Conservation (phyloP, 2,797 vertebrate species). For the Chaetophractus vellerosus region DNA sequence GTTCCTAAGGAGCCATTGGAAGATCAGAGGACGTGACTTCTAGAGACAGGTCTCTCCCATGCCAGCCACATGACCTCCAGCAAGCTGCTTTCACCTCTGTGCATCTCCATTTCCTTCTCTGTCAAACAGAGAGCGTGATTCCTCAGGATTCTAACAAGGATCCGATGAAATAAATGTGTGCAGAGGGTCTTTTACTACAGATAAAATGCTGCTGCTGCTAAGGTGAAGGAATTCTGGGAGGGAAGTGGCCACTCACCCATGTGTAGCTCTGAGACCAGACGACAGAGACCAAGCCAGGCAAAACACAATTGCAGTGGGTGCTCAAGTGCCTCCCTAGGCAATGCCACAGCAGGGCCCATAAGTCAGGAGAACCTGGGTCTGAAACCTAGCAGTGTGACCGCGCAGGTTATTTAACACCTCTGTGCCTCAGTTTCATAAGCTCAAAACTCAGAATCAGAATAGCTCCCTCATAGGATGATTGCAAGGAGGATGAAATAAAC, state of each 20-base stretch:
- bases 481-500: not conserved
- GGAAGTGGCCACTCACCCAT: not conserved
- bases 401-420: not conserved
- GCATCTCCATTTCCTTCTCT: not conserved
- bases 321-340: not conserved
- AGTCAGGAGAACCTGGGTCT: not conserved
- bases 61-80: rapidly evolving
- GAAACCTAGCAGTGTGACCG: not conserved
- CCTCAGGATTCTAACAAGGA: not conserved
- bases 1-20: not conserved
- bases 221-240: not conserved
- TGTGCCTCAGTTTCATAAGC: not conserved
- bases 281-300: not conserved
- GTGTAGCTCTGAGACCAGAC: not conserved
- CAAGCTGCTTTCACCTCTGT: not conserved
- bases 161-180: not conserved
- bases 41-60: not conserved
- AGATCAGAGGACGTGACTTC: not conserved
- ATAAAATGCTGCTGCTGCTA: not conserved
- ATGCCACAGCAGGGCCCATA: not conserved
- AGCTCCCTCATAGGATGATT: not conserved
- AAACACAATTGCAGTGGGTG: too few relatives aligned
- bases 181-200: too few relatives aligned
- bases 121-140: not conserved
- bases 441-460: not conserved